phyloP scores from a whole-genome alignment of 2,797 vertebrate genomes.

The Sebastes diaconus region DNA sequence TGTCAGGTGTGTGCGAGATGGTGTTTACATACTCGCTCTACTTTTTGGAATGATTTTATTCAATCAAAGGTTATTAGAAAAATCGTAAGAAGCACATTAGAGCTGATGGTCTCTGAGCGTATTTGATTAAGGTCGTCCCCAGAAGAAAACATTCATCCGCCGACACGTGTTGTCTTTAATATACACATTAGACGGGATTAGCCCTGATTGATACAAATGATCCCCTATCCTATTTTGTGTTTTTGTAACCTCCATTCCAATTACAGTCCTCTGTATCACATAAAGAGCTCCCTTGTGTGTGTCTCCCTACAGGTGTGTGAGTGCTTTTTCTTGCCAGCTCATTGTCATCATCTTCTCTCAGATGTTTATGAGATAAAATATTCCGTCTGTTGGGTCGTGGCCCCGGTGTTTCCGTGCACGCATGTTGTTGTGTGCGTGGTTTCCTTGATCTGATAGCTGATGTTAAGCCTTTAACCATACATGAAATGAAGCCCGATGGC shows the following conservation, averaged over 20 bases:
- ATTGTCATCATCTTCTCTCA: neutral
- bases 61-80: conserved; percentile 63
- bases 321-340: neutral
- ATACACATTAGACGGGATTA: conserved; percentile 55
- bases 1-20: conserved; percentile 2
- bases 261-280: neutral
- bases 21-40: conserved; percentile 24
- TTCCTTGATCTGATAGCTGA: conserved; percentile 16
- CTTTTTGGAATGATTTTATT: conserved; percentile 53
- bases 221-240: neutral
- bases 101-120: conserved; percentile 28
- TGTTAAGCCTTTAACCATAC: conserved; percentile 32
- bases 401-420: conserved; percentile 6
- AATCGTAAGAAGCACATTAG: conserved; percentile 49
- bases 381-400: neutral
- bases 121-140: conserved; percentile 57
- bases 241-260: conserved; percentile 24
- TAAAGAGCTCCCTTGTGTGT: neutral
- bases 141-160: conserved; percentile 39
- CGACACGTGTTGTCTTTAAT: conserved; percentile 49
- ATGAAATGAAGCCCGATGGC: conserved; percentile 37
- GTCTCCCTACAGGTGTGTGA: neutral
- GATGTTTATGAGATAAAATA: neutral
- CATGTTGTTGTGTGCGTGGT: neutral
- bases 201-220: conserved; percentile 53